Conservation (phyloP, 1,140 invertebrate species). For the Ectropis grisescens region DNA sequence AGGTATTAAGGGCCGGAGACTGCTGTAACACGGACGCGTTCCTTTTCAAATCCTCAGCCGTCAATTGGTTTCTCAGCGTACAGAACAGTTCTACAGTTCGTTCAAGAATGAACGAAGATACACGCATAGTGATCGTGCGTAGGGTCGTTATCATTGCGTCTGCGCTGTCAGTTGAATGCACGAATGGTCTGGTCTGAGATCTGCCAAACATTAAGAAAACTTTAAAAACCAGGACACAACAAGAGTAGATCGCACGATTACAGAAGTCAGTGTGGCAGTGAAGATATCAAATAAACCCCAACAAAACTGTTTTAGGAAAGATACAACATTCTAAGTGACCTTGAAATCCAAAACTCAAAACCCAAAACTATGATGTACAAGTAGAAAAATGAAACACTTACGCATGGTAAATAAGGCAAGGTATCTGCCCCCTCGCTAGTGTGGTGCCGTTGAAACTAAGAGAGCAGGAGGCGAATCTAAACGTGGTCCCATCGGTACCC, state of each 20-base stretch:
- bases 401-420: conserved; percentile 89
- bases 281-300: too few species aligned
- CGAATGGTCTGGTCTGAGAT: too few species aligned
- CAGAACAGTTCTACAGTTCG: conserved; percentile 35
- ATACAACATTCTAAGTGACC: too few species aligned
- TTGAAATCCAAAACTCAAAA: too few species aligned
- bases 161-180: too few species aligned
- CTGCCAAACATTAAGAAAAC: too few species aligned
- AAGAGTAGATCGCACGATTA: too few species aligned
- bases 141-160: conserved; percentile 24
- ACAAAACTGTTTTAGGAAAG: too few species aligned
- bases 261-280: too few species aligned
- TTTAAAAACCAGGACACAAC: too few species aligned
- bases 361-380: too few species aligned
- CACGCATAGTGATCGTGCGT: conserved; percentile 33
- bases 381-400: too few species aligned
- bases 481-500: conserved; percentile 92
- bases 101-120: conserved; percentile 30
- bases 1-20: conserved; percentile 37
- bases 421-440: conserved; percentile 93
- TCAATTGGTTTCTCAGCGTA: conserved; percentile 35
- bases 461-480: conserved; percentile 92
- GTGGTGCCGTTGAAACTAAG: conserved; percentile 96
- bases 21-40: conserved; percentile 35
- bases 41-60: conserved; percentile 36